These are phyloP conservation scores for Monopterus albus DNA, from an alignment of 2,113 vertebrate genomes.

Conservation along the genomic window DNA sequence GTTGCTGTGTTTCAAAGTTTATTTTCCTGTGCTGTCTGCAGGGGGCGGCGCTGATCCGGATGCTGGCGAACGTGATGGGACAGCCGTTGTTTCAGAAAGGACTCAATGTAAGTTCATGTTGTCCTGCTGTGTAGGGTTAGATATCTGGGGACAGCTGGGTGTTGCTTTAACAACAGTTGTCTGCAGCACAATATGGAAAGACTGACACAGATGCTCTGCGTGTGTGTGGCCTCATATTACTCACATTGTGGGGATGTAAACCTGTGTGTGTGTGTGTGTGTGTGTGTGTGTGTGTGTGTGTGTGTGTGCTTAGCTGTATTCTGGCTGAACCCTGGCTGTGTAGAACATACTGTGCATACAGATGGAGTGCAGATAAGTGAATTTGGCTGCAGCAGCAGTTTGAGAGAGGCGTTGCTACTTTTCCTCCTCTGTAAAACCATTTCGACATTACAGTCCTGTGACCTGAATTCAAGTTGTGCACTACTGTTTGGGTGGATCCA, in stretches of 20 bases:
- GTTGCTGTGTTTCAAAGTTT: neutral
- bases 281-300: constrained; percentile 4
- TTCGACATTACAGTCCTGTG: neutral
- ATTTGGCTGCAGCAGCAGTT: constrained; percentile 15
- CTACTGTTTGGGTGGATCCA: too few relatives aligned
- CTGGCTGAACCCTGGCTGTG: constrained; percentile 12
- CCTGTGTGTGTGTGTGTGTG: constrained; percentile 11
- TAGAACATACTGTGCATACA: constrained; percentile 22
- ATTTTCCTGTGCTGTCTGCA: constrained; percentile 56
- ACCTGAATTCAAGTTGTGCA: too few relatives aligned
- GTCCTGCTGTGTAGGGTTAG: constrained; percentile 5
- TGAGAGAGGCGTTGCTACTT: neutral
- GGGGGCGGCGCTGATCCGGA: constrained; percentile 98
- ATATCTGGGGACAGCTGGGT: constrained; percentile 1
- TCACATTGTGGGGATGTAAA: too few relatives aligned
- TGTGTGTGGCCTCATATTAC: too few relatives aligned
- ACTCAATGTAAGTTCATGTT: constrained; percentile 89
- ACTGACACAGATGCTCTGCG: constrained; percentile 9
- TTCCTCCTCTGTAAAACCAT: neutral
- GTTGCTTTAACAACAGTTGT: constrained; percentile 33
- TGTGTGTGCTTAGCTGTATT: constrained; percentile 2
- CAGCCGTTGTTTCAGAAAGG: constrained; percentile 93
- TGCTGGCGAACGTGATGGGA: constrained; percentile 98
- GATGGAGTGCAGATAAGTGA: constrained; percentile 1
- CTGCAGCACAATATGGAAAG: neutral